Percentiles rank a stretch among this genome's conserved stretches.
Evolutionary conservation across 1,140 invertebrate genomes (phyloP).

Genomic region (Pentalonia nigronervosa): DNA sequence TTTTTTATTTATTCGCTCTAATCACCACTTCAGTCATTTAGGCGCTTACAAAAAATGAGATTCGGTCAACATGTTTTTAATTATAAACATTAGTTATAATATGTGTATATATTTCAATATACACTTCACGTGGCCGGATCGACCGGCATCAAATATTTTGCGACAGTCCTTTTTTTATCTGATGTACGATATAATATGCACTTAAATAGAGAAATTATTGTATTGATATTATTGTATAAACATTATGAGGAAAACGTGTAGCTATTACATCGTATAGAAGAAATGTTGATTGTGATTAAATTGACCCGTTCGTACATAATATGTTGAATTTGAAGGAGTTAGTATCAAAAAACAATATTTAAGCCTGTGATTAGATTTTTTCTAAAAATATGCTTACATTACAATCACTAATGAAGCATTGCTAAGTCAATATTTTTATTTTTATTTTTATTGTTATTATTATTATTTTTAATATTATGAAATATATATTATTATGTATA

Average conservation of each 20-base stretch:
- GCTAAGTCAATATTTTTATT: neutral
- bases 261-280: conserved; percentile 39
- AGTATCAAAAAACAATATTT: conserved; percentile 24
- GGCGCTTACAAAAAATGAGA: conserved; percentile 39
- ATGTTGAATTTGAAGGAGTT: conserved; percentile 43
- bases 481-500: neutral
- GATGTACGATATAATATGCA: conserved; percentile 39
- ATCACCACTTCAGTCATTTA: conserved; percentile 39
- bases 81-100: neutral
- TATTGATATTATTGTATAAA: conserved; percentile 41
- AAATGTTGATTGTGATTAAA: conserved; percentile 38
- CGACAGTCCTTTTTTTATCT: conserved; percentile 36
- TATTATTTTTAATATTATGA: conserved; percentile 5
- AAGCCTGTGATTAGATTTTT: conserved; percentile 13
- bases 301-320: conserved; percentile 1
- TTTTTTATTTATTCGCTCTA: conserved; percentile 46
- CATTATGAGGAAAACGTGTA: conserved; percentile 22
- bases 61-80: conserved; percentile 38
- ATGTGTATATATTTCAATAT: neutral
- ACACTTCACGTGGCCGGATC: neutral
- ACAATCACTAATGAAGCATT: neutral
- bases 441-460: conserved; percentile 16
- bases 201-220: conserved; percentile 44
- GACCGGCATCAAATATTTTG: conserved; percentile 33
- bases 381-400: neutral